A percentile compares a stretch with the other conserved stretches of the same genome.
These are phyloP conservation scores for Hyposmocoma kahamanoa DNA, from an alignment of 1,140 invertebrate genomes.

Conservation along the genomic window DNA sequence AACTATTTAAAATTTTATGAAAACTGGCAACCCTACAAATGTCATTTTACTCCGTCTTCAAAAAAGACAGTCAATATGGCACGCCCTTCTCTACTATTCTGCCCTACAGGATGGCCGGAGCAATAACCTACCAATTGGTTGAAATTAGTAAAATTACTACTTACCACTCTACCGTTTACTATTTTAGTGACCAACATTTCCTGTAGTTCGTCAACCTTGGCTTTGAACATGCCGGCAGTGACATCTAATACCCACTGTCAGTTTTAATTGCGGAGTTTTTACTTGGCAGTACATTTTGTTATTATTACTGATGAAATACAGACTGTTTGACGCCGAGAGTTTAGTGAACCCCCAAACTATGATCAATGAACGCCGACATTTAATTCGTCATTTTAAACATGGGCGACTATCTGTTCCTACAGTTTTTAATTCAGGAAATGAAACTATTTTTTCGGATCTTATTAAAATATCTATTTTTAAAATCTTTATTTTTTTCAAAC, in stretches of 20 bases:
- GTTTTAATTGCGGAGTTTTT: conserved; percentile 39
- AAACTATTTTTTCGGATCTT: no score
- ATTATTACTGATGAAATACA: conserved; percentile 20
- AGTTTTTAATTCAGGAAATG: no score
- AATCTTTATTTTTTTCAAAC: no score
- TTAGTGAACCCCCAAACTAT: conserved; percentile 25
- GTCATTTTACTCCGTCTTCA: no score
- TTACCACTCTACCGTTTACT: neutral
- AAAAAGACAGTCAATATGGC: no score
- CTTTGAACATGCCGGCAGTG: conserved; percentile 13
- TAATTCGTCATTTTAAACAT: no score
- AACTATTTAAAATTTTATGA: no score
- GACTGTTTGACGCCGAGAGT: conserved; percentile 36
- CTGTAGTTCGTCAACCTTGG: conserved; percentile 15
- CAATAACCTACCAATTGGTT: conserved; percentile 26
- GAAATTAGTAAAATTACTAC: conserved; percentile 19
- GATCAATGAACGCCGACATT: conserved; percentile 22
- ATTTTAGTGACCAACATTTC: neutral
- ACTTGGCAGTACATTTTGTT: conserved; percentile 33
- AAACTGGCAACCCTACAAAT: no score
- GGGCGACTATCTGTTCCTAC: no score
- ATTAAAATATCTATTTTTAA: no score
- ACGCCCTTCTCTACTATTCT: conserved; percentile 5
- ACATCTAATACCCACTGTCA: conserved; percentile 18
- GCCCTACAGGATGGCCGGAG: conserved; percentile 17